These are phyloP conservation scores for Anastatus disparis DNA, from an alignment of 1,140 invertebrate genomes.

Conservation along the genomic window DNA sequence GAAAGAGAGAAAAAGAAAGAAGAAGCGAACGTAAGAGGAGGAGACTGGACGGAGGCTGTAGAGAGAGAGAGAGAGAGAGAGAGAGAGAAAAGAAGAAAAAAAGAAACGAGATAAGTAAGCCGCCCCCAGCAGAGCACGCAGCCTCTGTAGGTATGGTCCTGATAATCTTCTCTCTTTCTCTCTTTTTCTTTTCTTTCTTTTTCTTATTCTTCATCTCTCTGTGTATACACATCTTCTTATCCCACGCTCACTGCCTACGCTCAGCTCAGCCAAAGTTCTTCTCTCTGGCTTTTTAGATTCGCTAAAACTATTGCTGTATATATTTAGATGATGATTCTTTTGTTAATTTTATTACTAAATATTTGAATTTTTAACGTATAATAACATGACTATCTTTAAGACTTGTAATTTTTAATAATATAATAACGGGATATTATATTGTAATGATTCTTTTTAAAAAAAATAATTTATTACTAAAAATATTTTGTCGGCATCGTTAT, in stretches of 20 bases:
- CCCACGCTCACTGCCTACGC: conserved; percentile 27
- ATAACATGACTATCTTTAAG: too few relatives aligned
- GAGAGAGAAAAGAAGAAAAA: conserved; percentile 40
- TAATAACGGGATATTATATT: too few relatives aligned
- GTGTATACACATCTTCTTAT: conserved; percentile 13
- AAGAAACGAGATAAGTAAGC: conserved; percentile 54
- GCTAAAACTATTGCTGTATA: too few relatives aligned
- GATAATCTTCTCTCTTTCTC: neutral
- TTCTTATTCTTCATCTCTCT: too few relatives aligned
- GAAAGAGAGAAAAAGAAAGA: conserved; percentile 8
- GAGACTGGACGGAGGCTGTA: neutral
- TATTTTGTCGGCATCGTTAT: too few relatives aligned
- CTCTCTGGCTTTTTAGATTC: neutral
- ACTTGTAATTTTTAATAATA: too few relatives aligned
- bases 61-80: neutral
- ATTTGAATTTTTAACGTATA: too few relatives aligned
- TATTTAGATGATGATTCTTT: too few relatives aligned
- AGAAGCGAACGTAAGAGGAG: neutral
- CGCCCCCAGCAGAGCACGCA: conserved; percentile 63
- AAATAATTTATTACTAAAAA: too few relatives aligned
- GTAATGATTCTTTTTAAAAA: too few relatives aligned
- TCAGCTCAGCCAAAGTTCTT: conserved; percentile 24
- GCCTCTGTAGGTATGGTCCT: conserved; percentile 46
- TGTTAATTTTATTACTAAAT: too few relatives aligned
- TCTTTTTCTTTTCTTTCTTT: neutral